Percentiles rank a stretch among this genome's conserved stretches.
These are phyloP conservation scores for Zaprionus vittiger DNA, from an alignment of 1,140 invertebrate genomes.

Conservation along the genomic window DNA sequence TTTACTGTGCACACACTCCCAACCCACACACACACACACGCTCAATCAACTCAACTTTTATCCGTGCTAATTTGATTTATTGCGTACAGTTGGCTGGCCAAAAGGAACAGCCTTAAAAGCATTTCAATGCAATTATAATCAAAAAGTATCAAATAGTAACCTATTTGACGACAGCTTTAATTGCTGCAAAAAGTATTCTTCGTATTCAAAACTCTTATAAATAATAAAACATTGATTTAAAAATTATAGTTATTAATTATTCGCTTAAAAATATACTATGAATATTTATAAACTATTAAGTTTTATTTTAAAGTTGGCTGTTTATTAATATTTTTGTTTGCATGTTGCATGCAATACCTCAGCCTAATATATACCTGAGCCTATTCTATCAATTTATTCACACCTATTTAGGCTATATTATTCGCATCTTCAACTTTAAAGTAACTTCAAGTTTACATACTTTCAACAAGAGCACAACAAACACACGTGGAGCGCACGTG, in stretches of 20 bases:
- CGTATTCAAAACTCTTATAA: not conserved
- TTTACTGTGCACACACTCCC: not conserved
- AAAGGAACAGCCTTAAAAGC: constrained; percentile 55
- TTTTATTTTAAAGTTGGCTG: no score
- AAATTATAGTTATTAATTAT: not conserved
- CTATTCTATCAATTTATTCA: not conserved
- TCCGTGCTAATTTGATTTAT: constrained; percentile 60
- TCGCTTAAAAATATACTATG: not conserved
- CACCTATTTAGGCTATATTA: not conserved
- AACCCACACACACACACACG: constrained; percentile 1
- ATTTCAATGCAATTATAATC: constrained; percentile 59
- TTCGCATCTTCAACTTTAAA: not conserved
- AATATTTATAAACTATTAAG: no score
- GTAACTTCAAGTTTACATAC: not conserved
- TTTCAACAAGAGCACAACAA: not conserved
- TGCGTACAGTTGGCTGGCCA: constrained; percentile 20
- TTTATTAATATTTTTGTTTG: not conserved
- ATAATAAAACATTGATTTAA: no score
- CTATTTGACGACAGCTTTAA: not conserved
- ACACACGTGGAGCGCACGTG: constrained; percentile 6
- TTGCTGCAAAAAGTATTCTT: not conserved
- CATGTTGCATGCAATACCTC: no score
- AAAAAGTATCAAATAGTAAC: not conserved
- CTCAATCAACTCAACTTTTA: constrained; percentile 18
- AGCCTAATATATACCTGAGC: no score